phyloP scores from a whole-genome alignment of 2,113 vertebrate genomes.

The Poicephalus meyeri region DNA sequence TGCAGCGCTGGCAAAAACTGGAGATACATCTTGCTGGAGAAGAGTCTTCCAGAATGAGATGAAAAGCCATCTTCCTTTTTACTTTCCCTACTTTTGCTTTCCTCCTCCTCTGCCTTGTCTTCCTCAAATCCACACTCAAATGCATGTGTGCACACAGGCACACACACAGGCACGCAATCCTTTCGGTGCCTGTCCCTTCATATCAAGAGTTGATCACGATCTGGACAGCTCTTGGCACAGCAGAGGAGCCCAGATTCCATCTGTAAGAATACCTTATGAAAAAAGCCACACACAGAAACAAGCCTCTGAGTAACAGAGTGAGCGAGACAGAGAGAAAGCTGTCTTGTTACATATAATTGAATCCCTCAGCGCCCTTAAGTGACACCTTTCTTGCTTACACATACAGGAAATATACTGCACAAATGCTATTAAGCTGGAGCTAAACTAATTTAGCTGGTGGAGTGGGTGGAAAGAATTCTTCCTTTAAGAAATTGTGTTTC shows the following conservation, averaged over 20 bases:
- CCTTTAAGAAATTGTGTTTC: conserved; percentile 46
- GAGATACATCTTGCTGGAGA: not conserved
- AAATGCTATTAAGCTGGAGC: conserved; percentile 53
- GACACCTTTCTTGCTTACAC: conserved; percentile 59
- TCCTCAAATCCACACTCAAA: not conserved
- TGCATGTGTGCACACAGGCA: not conserved
- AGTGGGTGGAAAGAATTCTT: conserved; percentile 42
- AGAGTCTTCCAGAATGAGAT: not conserved
- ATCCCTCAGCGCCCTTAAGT: conserved; percentile 46
- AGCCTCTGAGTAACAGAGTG: not conserved
- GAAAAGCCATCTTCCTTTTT: not conserved
- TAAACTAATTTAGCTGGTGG: conserved; percentile 55
- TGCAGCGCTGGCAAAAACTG: not conserved
- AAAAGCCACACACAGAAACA: not conserved
- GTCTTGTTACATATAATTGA: conserved; percentile 54
- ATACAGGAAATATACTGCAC: conserved; percentile 63
- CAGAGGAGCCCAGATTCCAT: not conserved
- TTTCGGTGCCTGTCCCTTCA: not conserved
- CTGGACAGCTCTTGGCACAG: conserved; percentile 3
- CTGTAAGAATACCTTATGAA: not conserved
- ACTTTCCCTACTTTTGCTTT: not conserved
- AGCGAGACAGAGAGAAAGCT: conserved; percentile 27
- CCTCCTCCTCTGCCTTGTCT: not conserved
- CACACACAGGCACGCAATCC: rapidly evolving
- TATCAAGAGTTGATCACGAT: not conserved